Evolutionary conservation across 2,888 invertebrate species (phyloP), one percentile per base, ranked within the genome.

Genomic region (Parthenolecanium corni): DNA sequence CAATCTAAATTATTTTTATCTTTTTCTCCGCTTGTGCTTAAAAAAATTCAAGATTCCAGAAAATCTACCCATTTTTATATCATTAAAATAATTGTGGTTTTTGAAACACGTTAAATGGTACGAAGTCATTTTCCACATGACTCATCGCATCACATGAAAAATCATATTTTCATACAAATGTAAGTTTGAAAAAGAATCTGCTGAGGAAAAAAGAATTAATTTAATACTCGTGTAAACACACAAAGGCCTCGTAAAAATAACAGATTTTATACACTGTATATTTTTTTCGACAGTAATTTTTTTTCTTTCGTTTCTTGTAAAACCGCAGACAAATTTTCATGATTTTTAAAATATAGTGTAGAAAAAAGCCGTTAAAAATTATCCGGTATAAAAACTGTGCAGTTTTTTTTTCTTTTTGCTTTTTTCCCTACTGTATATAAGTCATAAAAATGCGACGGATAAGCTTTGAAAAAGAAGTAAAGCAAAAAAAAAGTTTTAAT

Each of bases 311-410:
- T 23, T 23, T 20, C 23, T 49, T 31, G n/a, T 31, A 14, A 5
- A 31, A 52, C 52, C 24, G 36, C 24, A 36, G 36, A 52, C 52
- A 52, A 52, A 52, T 52, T 52, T 52, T 52, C 52, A 36, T 31
- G 52, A 25, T 31, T 52, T 52, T 36, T 25, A 18, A 52, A 24
- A 25, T 52, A 52, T 52, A 49, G 52, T 52, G 24, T n/a, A 9
- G 25, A 52, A 52, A n/a, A n/a, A 52, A 12, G 36, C 24, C 52
- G 52, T 52, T 52, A 52, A 52, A 52, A 52, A 52, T 31, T 52
- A 52, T 52, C 52, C 20, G n/a, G 36, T 52, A 52, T 52, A 52
- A 52, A 52, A 52, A 52, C 23, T 23, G 12, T 49, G 52, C 25
- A 52, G 25, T 31, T 25, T 31, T 49, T 23, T 18, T 49, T 21